Conservation (phyloP, 2,888 invertebrate species). For the Ectemnius lituratus region DNA sequence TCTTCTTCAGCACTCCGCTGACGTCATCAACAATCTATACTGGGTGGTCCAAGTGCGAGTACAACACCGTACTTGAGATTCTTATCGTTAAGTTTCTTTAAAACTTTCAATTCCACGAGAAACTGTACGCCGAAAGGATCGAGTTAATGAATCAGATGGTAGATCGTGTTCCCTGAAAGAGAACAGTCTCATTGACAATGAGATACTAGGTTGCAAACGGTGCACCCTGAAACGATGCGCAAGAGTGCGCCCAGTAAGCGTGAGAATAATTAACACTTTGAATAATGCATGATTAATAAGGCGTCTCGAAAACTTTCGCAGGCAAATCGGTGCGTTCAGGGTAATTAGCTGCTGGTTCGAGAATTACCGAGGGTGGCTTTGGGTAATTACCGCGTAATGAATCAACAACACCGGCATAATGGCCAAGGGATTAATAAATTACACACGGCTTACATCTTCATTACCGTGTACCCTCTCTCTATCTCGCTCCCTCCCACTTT, state of each 20-base stretch:
- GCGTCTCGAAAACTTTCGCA: not conserved
- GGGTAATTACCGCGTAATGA: slow-evolving; percentile 22
- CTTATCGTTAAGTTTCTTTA: not conserved
- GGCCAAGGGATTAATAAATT: not conserved
- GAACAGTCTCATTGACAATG: too few species aligned
- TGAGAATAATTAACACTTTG: slow-evolving; percentile 13
- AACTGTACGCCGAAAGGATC: too few species aligned
- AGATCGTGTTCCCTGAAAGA: too few species aligned
- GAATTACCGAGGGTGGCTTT: slow-evolving; percentile 4
- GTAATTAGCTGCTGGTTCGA: slow-evolving; percentile 1
- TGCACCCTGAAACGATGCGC: too few species aligned
- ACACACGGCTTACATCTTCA: slow-evolving; percentile 3
- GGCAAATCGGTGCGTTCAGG: slow-evolving; percentile 15
- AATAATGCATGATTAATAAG: slow-evolving; percentile 24
- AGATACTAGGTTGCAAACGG: too few species aligned
- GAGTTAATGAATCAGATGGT: too few species aligned
- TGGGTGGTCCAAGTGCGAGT: slow-evolving; percentile 47
- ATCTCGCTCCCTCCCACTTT: not conserved
- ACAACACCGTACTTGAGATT: not conserved
- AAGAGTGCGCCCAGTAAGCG: not conserved
- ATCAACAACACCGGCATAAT: slow-evolving; percentile 16
- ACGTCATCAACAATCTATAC: slow-evolving; percentile 56
- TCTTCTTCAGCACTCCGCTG: slow-evolving; percentile 47
- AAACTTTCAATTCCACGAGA: too few species aligned
- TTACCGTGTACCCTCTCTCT: not conserved